A percentile compares a stretch with the other conserved stretches of the same genome.
Evolutionary conservation across 2,797 vertebrate species (phyloP).

Genomic region (Lepilemur septentrionalis): DNA sequence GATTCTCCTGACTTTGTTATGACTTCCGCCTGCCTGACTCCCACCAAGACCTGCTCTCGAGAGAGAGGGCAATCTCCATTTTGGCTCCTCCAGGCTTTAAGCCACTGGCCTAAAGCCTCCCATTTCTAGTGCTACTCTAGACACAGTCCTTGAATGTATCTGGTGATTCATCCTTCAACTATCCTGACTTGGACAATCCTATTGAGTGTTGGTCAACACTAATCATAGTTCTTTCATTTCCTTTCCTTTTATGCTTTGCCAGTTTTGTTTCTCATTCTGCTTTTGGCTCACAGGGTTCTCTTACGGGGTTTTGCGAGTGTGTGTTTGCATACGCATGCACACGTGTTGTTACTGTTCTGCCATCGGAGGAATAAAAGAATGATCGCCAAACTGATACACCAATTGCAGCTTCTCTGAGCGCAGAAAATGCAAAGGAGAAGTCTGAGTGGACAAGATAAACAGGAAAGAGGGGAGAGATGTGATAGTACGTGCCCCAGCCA

Average conservation of each 20-base stretch:
- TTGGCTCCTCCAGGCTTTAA: neutral
- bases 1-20: neutral
- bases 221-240: neutral
- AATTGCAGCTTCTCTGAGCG: neutral
- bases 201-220: neutral
- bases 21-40: neutral
- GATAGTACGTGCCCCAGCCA: neutral
- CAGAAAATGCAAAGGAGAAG: neutral
- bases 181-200: neutral
- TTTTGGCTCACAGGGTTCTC: neutral
- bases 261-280: constrained; percentile 15
- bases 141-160: neutral
- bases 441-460: neutral
- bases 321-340: accelerated
- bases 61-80: neutral
- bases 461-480: neutral
- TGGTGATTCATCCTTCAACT: neutral
- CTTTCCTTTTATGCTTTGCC: constrained; percentile 32
- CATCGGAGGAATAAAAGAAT: neutral
- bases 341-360: neutral
- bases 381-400: neutral
- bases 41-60: neutral
- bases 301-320: neutral
- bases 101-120: neutral
- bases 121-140: neutral